These are phyloP conservation scores for Tenthredo mesomela DNA, from an alignment of 2,888 invertebrate genomes.

Conservation along the genomic window DNA sequence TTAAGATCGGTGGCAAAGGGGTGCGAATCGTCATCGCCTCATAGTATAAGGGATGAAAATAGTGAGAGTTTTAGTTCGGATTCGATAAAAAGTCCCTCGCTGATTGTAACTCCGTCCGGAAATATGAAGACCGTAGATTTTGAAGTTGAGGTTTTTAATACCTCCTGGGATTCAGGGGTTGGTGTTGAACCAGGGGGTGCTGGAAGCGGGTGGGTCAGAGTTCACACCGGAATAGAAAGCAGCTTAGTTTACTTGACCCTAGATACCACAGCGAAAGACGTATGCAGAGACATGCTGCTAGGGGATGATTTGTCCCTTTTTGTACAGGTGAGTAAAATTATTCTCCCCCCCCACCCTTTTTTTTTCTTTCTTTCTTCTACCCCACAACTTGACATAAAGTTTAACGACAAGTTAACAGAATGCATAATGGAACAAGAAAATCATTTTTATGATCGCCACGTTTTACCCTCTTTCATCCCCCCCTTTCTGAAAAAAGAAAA, in stretches of 20 bases:
- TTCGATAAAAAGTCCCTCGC: constrained; percentile 67
- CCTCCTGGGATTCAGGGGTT: constrained; percentile 77
- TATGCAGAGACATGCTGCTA: constrained; percentile 79
- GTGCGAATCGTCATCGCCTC: neutral
- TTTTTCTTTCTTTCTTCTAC: constrained; percentile 28
- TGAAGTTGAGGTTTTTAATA: constrained; percentile 69
- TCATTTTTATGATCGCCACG: neutral
- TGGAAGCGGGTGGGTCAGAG: constrained; percentile 82
- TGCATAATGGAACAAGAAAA: neutral
- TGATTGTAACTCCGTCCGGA: neutral
- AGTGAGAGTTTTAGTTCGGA: constrained; percentile 69
- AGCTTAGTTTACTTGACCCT: constrained; percentile 82
- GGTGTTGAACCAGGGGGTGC: constrained; percentile 80
- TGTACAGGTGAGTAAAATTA: constrained; percentile 70
- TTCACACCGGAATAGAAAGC: constrained; percentile 82
- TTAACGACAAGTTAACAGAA: neutral
- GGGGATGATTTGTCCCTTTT: constrained; percentile 74
- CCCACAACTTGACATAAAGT: neutral
- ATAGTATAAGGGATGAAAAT: constrained; percentile 44
- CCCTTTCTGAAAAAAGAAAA: neutral
- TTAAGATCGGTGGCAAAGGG: neutral
- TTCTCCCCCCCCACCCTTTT: no score
- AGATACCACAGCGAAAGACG: constrained; percentile 80
- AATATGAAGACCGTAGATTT: constrained; percentile 40
- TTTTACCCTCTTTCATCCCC: neutral